These are phyloP conservation scores for Melangyna quadrimaculata DNA, from an alignment of 2,888 invertebrate species.

Conservation along the genomic window DNA sequence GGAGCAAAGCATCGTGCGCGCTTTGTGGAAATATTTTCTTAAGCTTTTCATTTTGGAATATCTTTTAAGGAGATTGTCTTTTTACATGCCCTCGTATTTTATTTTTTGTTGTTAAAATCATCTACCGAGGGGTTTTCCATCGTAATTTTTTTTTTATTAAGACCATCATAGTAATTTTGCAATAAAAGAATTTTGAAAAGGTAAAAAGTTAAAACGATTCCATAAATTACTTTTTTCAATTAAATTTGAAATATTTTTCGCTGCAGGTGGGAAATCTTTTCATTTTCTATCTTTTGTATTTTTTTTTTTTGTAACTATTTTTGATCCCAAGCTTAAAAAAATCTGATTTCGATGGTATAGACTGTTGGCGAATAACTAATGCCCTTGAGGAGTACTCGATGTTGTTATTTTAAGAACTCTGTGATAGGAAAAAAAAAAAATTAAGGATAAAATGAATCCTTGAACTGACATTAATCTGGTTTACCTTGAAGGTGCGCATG, in stretches of 20 bases:
- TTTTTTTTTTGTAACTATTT: constrained; percentile 31
- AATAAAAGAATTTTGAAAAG: constrained; percentile 36
- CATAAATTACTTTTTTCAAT: constrained; percentile 69
- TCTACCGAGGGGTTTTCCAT: background rate
- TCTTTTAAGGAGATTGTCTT: constrained; percentile 62
- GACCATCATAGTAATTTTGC: constrained; percentile 51
- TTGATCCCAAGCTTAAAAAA: background rate
- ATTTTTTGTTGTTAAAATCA: background rate
- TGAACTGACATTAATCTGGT: constrained; percentile 54
- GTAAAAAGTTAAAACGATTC: constrained; percentile 67
- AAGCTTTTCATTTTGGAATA: constrained; percentile 49
- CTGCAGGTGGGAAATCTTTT: background rate
- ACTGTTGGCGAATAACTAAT: constrained; percentile 3
- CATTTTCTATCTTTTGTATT: background rate
- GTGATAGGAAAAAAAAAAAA: background rate
- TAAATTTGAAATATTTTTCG: constrained; percentile 54
- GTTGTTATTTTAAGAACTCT: constrained; percentile 30
- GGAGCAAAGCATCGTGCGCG: background rate
- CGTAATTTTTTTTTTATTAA: constrained; percentile 16
- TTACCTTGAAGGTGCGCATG: constrained; percentile 47
- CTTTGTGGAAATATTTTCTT: constrained; percentile 32
- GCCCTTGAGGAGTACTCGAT: constrained; percentile 5
- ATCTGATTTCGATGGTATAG: constrained; percentile 11
- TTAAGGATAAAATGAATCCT: constrained; percentile 36
- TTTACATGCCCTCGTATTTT: constrained; percentile 8